Conservation (phyloP, 2,113 vertebrate genomes). For the Psittacara wagleri region DNA sequence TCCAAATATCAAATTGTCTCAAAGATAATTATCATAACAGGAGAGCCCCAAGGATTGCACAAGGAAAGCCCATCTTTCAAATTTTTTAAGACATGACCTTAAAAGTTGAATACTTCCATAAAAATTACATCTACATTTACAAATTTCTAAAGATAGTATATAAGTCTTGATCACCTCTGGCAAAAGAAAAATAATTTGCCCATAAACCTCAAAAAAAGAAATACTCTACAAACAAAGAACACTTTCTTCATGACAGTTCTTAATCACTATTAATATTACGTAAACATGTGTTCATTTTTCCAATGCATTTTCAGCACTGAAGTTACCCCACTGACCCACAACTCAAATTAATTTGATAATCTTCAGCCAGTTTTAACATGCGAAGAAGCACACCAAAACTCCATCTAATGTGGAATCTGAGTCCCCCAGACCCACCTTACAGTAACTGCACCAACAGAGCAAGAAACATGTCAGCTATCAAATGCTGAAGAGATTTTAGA, state of each 20-base stretch:
- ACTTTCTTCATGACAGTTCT: not conserved
- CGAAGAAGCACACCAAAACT: not conserved
- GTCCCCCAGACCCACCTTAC: not conserved
- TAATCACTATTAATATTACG: not conserved
- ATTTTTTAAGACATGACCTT: not conserved
- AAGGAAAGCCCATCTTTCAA: not conserved
- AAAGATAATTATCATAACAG: not conserved
- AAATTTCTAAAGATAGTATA: not conserved
- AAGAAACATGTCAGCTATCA: not conserved
- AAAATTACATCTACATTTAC: not conserved
- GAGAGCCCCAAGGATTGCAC: not conserved
- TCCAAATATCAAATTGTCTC: not conserved
- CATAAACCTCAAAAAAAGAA: not conserved
- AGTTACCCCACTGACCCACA: not conserved
- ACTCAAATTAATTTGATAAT: not conserved
- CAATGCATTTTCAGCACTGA: not conserved
- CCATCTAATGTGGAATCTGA: not conserved
- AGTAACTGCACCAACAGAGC: not conserved
- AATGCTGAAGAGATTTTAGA: not conserved
- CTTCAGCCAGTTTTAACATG: not conserved
- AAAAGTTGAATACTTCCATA: not conserved
- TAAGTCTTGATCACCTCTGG: not conserved
- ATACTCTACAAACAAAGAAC: not conserved
- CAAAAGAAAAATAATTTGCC: not conserved
- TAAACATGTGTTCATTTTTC: not conserved